Base-by-base conservation (phyloP, 37 sponge, comb jelly and placozoan genomes). In the Spongilla lacustris region DNA sequence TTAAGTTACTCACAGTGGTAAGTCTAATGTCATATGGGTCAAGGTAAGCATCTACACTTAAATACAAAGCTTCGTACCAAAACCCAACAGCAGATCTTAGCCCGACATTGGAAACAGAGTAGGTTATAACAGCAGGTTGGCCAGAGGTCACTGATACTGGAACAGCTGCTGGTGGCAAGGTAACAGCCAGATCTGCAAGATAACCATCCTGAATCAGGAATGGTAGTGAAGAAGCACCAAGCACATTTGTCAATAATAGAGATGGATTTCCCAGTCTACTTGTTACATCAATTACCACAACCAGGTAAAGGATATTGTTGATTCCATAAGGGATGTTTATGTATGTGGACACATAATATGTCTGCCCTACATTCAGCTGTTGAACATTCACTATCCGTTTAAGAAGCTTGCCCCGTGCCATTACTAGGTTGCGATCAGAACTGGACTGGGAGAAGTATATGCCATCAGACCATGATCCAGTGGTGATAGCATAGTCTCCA, bases 1-100 rank as follows among this genome's bases (percentile, higher is more conserved):
- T 77, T 31, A 66, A 25, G 2, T 48, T 24, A 0, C 35, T 25
- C 19, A 77, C 78, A 27, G 85, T 68, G n/a, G 69, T 76, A 17
- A 85, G 78, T 35, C 66, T 33, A 14, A 77, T 69, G n/a, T 85
- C 85, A 85, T 77, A 85, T 37, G 85, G 71, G 77, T 85, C 85
- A n/a, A 85, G 78, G 6, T 28, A 0, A 0, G 69, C 28, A 77
- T 85, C 85, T 23, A n/a, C 6, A 77, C 85, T 85, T 29, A 85
- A 34, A 36, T 46, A 73, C 13, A 85, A 0, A 0, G 85, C 41
- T 17, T 77, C 85, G 58, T 77, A 85, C 85, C 85, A 85, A 5
- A 69, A 8, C 8, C 85, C 78, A 25, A 31, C 13, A 0, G 78
- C 73, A 4, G 78, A 13, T 30, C 50, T 77, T 24, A 68, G 33